phyloP scores from a whole-genome alignment of 2,888 invertebrate species.

The Stenodera caucasica region DNA sequence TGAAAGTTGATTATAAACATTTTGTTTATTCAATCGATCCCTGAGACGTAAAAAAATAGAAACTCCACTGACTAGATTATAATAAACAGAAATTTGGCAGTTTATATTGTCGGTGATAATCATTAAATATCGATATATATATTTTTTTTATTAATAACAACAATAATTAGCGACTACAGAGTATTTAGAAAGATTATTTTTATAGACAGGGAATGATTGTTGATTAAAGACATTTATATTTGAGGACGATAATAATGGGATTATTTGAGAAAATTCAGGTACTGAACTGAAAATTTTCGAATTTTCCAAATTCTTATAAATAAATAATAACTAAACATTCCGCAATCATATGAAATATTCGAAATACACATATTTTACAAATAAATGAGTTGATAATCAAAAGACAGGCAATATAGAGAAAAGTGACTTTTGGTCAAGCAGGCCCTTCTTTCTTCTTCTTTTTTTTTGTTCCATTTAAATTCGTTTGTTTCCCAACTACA shows the following conservation, averaged over 20 bases:
- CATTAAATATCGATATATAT: neutral
- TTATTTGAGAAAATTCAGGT: neutral
- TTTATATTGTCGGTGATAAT: conserved; percentile 4
- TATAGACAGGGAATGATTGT: neutral
- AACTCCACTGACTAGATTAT: neutral
- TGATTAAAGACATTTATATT: conserved; percentile 3
- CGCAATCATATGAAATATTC: too few species aligned
- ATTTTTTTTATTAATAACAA: neutral
- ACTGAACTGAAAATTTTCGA: neutral
- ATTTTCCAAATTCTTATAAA: too few species aligned
- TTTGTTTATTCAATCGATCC: neutral
- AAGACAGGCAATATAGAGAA: too few species aligned
- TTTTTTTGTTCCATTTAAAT: too few species aligned
- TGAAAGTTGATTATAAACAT: neutral
- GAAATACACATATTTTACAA: too few species aligned
- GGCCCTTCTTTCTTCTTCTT: too few species aligned
- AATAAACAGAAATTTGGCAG: neutral
- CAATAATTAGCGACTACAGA: neutral
- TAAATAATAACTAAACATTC: neutral
- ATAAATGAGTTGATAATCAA: too few species aligned
- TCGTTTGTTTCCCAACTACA: neutral
- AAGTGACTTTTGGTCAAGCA: neutral
- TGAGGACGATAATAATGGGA: neutral
- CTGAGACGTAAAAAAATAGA: neutral
- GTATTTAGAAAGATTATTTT: neutral